phyloP scores from a whole-genome alignment of 2,113 vertebrate genomes.

The Engystomops pustulosus region DNA sequence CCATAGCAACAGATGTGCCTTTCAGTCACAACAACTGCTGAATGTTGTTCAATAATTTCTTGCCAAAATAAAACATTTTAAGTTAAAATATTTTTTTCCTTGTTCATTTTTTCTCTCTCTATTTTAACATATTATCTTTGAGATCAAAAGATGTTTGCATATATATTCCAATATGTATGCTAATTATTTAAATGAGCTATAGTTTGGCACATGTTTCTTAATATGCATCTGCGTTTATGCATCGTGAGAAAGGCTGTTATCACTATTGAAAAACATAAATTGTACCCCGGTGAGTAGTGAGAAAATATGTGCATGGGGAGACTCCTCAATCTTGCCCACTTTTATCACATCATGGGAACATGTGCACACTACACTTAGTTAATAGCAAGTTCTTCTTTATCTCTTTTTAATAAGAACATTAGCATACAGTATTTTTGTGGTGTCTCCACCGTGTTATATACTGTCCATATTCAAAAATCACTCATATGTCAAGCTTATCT shows the following conservation, averaged over 20 bases:
- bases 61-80: not conserved
- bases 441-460: too few species aligned
- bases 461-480: too few species aligned
- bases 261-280: too few species aligned
- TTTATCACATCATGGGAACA: too few species aligned
- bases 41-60: not conserved
- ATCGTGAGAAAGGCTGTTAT: not conserved
- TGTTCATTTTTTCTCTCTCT: not conserved
- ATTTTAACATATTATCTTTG: not conserved
- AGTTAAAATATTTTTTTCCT: not conserved
- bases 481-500: too few species aligned
- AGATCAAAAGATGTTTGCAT: not conserved
- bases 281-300: too few species aligned
- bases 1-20: constrained; percentile 25
- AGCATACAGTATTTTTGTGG: too few species aligned
- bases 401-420: too few species aligned
- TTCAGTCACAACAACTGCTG: constrained; percentile 14
- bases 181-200: not conserved
- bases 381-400: too few species aligned
- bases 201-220: not conserved
- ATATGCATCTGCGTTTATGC: not conserved
- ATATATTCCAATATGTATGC: not conserved
- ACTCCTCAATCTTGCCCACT: too few species aligned
- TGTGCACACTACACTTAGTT: too few species aligned
- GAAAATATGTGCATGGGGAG: too few species aligned